Conservation (phyloP, 2,888 invertebrate genomes). For the Cerastoderma edule region DNA sequence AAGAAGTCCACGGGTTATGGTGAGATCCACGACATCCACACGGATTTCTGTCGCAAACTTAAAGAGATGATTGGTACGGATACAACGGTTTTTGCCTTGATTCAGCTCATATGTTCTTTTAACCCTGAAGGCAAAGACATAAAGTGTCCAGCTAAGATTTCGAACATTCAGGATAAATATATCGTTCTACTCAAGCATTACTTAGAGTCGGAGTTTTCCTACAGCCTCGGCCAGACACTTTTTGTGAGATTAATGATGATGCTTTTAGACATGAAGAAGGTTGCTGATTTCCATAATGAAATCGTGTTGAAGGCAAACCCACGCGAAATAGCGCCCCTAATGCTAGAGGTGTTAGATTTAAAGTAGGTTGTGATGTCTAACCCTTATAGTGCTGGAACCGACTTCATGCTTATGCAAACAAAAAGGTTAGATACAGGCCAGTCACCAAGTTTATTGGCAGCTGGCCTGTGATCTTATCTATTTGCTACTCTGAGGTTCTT, state of each 20-base stretch:
- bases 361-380: slow-evolving; percentile 59
- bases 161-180: slow-evolving; percentile 85
- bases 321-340: slow-evolving; percentile 93
- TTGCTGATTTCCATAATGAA: slow-evolving; percentile 95
- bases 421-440: too few relatives aligned
- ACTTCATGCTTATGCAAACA: too few relatives aligned
- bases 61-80: slow-evolving; percentile 88
- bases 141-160: slow-evolving; percentile 68
- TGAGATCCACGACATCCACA: slow-evolving; percentile 80
- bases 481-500: too few relatives aligned
- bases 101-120: slow-evolving; percentile 96
- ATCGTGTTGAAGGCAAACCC: slow-evolving; percentile 97
- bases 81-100: slow-evolving; percentile 94
- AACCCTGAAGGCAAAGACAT: slow-evolving; percentile 92
- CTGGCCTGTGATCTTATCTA: too few relatives aligned
- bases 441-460: too few relatives aligned
- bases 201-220: slow-evolving; percentile 80
- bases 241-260: slow-evolving; percentile 89
- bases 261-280: slow-evolving; percentile 93
- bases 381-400: neutral
- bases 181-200: slow-evolving; percentile 82
- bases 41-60: slow-evolving; percentile 79
- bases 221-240: slow-evolving; percentile 69
- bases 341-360: slow-evolving; percentile 97
- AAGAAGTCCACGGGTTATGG: slow-evolving; percentile 90